Evolutionary conservation across 2,797 vertebrate species (phyloP).

Genomic region (Poliocrania exsul): DNA sequence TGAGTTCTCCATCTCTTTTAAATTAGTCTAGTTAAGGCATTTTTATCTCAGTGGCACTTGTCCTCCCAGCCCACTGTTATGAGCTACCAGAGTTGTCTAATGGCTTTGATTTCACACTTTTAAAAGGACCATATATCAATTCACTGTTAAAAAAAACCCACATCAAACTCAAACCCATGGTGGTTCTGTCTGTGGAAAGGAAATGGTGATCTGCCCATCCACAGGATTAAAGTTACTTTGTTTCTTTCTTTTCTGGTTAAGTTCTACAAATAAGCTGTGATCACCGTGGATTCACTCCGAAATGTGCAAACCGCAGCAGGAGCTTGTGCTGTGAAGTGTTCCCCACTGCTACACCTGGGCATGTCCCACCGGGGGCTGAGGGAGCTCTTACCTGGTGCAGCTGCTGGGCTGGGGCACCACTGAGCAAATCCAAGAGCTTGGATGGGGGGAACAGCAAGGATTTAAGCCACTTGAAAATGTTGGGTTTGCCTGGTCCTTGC

Average conservation of each 20-base stretch:
- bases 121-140: conserved; percentile 8
- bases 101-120: conserved; percentile 29
- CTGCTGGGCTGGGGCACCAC: not conserved
- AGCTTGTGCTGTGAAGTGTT: not conserved
- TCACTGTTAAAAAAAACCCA: not conserved
- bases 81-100: not conserved
- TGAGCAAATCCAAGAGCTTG: not conserved
- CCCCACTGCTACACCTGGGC: not conserved
- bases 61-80: not conserved
- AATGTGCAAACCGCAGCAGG: accelerated
- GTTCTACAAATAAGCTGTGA: not conserved
- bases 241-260: not conserved
- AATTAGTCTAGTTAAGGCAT: not conserved
- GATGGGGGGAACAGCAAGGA: not conserved
- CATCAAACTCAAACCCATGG: not conserved
- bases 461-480: not conserved
- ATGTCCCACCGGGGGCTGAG: accelerated
- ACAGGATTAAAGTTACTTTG: not conserved
- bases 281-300: not conserved
- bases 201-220: not conserved
- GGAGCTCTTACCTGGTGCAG: not conserved
- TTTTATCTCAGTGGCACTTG: conserved; percentile 15
- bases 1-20: not conserved
- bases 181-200: not conserved
- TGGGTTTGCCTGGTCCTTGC: not conserved